phyloP scores from a whole-genome alignment of 2,888 invertebrate genomes.

The Epirrhoe alternata region DNA sequence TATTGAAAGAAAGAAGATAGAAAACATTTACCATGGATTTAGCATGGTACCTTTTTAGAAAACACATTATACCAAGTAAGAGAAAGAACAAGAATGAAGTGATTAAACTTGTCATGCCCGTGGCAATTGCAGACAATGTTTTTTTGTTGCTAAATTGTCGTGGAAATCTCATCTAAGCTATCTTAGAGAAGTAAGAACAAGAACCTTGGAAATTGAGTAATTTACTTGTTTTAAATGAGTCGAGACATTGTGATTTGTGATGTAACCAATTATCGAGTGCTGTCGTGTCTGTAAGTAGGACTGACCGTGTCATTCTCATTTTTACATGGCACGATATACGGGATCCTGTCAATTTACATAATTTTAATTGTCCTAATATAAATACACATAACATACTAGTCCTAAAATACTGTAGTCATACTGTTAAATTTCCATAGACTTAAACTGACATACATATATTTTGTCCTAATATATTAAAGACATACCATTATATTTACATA shows the following conservation, averaged over 20 bases:
- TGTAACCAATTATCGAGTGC: slow-evolving; percentile 20
- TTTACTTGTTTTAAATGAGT: slow-evolving; percentile 10
- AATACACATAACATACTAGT: no score
- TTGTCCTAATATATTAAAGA: no score
- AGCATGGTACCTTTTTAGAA: no score
- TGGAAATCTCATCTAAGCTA: slow-evolving; percentile 8
- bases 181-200: neutral
- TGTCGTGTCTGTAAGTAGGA: slow-evolving; percentile 14
- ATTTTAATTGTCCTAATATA: no score
- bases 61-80: neutral
- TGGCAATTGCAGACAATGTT: neutral
- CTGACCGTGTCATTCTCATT: slow-evolving; percentile 11
- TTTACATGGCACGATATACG: slow-evolving; percentile 5
- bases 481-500: no score
- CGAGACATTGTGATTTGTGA: slow-evolving; percentile 14
- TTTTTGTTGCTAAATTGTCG: neutral
- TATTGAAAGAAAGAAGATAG: neutral
- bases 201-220: slow-evolving; percentile 14
- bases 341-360: no score
- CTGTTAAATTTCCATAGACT: no score
- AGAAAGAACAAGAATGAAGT: neutral
- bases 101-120: neutral
- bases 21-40: no score
- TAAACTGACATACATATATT: no score
- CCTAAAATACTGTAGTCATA: no score